These are phyloP conservation scores for Montipora foliosa DNA, from an alignment of 64 coral and sea anemone species.

Conservation along the genomic window DNA sequence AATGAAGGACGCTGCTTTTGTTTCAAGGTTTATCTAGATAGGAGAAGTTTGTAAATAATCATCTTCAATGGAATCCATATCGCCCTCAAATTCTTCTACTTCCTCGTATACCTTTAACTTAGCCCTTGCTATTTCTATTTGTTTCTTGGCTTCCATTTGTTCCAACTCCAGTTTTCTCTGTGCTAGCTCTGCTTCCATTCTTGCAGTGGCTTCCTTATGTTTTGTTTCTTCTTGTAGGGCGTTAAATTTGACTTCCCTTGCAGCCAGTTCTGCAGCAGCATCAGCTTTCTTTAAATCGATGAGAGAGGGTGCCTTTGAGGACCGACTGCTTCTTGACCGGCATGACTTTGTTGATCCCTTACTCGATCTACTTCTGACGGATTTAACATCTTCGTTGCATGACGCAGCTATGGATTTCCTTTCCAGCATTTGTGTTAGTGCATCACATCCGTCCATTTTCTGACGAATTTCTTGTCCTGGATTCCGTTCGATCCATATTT, in stretches of 20 bases:
- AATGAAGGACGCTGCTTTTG: neutral
- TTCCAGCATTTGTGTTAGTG: too few species aligned
- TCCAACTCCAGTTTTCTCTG: too few species aligned
- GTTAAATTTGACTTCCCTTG: conserved; percentile 6
- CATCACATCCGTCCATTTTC: too few species aligned
- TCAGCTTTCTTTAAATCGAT: conserved; percentile 23
- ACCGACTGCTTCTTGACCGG: neutral
- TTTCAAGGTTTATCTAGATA: neutral
- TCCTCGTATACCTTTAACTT: too few species aligned
- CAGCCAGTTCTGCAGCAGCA: conserved; percentile 7
- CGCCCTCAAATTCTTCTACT: too few species aligned
- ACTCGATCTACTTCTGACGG: neutral
- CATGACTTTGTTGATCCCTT: neutral
- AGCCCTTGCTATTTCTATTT: too few species aligned
- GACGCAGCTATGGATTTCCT: too few species aligned
- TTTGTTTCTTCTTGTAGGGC: neutral
- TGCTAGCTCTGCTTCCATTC: neutral
- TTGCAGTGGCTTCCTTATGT: neutral
- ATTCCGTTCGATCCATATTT: neutral
- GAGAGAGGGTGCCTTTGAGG: neutral
- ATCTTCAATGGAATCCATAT: neutral
- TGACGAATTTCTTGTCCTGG: neutral
- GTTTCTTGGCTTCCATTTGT: too few species aligned
- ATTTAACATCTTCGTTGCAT: neutral
- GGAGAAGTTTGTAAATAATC: neutral